These are phyloP conservation scores for Protosalanx chinensis DNA, from an alignment of 2,797 vertebrate genomes.

Conservation along the genomic window DNA sequence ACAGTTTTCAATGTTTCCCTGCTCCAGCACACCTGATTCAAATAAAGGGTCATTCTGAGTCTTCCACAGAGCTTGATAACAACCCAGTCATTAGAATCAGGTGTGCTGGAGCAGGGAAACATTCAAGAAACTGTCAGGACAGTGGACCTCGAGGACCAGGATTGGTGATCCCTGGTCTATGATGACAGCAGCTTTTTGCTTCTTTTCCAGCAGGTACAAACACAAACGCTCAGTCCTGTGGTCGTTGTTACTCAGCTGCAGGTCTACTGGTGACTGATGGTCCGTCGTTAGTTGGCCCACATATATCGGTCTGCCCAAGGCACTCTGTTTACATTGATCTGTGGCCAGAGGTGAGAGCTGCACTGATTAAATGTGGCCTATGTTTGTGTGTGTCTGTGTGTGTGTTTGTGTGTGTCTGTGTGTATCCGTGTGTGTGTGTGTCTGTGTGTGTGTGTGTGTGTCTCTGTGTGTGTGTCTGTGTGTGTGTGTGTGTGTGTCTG, in stretches of 20 bases:
- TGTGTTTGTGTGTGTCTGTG: conserved; percentile 5
- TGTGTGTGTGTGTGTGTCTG: conserved; percentile 5
- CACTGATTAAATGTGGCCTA: conserved; percentile 26
- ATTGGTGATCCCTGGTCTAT: too few species aligned
- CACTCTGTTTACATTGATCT: conserved; percentile 37
- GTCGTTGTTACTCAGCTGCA: conserved; percentile 7
- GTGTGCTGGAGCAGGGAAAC: too few species aligned
- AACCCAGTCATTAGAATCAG: too few species aligned
- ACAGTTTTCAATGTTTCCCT: too few species aligned
- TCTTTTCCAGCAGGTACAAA: background rate
- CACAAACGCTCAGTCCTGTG: conserved; percentile 3
- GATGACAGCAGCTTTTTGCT: too few species aligned
- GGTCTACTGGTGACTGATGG: conserved; percentile 31
- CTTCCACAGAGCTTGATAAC: too few species aligned
- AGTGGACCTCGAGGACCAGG: too few species aligned
- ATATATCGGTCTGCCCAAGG: conserved; percentile 24
- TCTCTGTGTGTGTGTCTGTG: conserved; percentile 2
- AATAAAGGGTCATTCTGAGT: too few species aligned
- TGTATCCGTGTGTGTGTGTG: conserved; percentile 7
- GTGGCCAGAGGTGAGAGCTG: conserved; percentile 22
- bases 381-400: conserved; percentile 1
- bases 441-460: background rate
- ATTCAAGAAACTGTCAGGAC: too few species aligned
- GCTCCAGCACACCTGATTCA: too few species aligned
- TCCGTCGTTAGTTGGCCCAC: conserved; percentile 39